Evolutionary conservation across 2,888 invertebrate genomes (phyloP).

Genomic region (Ormyrus nitidulus): DNA sequence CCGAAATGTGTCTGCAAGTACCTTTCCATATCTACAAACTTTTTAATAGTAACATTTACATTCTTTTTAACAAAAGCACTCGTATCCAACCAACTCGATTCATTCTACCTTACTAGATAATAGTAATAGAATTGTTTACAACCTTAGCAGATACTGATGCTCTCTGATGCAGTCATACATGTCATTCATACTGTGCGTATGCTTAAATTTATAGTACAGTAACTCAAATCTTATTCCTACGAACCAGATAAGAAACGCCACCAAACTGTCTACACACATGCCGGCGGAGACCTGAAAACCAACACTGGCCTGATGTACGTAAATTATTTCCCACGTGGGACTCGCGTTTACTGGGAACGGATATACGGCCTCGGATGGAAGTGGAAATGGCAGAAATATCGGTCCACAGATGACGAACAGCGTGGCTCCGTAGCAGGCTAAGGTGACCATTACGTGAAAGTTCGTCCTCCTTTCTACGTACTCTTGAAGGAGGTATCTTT

Average conservation of each 20-base stretch:
- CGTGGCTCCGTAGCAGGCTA: constrained; percentile 54
- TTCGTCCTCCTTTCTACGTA: constrained; percentile 56
- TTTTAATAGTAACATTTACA: background rate
- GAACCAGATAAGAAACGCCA: constrained; percentile 60
- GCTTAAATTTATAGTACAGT: constrained; percentile 54
- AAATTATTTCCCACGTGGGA: constrained; percentile 55
- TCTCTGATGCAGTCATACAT: constrained; percentile 57
- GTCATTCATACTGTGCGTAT: constrained; percentile 40
- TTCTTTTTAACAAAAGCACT: background rate
- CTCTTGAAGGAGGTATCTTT: constrained; percentile 53
- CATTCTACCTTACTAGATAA: background rate
- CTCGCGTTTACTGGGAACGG: constrained; percentile 57
- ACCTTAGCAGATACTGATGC: constrained; percentile 60
- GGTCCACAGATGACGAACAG: constrained; percentile 57
- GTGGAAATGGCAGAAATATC: constrained; percentile 49
- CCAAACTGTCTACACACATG: constrained; percentile 59
- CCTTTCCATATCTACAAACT: constrained; percentile 50
- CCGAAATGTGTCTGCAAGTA: constrained; percentile 48
- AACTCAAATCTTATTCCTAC: constrained; percentile 59
- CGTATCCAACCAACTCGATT: background rate
- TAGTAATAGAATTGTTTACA: background rate
- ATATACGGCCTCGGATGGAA: constrained; percentile 50
- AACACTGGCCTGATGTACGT: constrained; percentile 59
- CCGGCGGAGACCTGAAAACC: constrained; percentile 58
- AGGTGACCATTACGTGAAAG: constrained; percentile 53